Percentiles rank a stretch among this genome's conserved stretches.
phyloP scores from a whole-genome alignment of 2,888 invertebrate genomes.

The Colletes collaris region DNA sequence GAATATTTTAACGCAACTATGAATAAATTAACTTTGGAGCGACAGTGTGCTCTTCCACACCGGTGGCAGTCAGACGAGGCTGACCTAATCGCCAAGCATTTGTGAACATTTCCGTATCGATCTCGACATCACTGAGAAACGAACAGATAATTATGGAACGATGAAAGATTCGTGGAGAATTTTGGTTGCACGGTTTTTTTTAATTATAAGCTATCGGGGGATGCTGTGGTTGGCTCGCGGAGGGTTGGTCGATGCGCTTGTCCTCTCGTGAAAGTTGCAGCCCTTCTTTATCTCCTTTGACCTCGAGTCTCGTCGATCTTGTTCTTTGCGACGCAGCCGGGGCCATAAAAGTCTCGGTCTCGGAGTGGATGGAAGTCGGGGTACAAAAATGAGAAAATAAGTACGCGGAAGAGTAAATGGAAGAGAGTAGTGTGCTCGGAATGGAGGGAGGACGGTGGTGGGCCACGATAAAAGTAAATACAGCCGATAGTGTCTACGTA shows the following conservation, averaged over 20 bases:
- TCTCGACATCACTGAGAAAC: no score
- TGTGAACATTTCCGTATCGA: not conserved
- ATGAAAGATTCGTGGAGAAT: no score
- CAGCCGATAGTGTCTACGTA: slow-evolving; percentile 55
- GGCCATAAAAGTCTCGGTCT: slow-evolving; percentile 48
- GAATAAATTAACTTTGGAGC: slow-evolving; percentile 63
- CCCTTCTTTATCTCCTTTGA: slow-evolving; percentile 16
- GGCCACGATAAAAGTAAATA: slow-evolving; percentile 72
- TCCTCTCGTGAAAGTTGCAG: not conserved
- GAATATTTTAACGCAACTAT: slow-evolving; percentile 66
- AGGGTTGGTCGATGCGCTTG: not conserved
- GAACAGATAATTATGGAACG: no score
- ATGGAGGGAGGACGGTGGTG: slow-evolving; percentile 20
- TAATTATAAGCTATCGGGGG: no score
- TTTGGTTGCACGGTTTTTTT: no score
- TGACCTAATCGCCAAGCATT: slow-evolving; percentile 3
- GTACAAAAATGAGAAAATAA: slow-evolving; percentile 72
- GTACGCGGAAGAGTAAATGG: slow-evolving; percentile 59
- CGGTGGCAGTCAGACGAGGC: not conserved
- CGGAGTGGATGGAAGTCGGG: slow-evolving; percentile 33
- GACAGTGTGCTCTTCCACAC: slow-evolving; percentile 1
- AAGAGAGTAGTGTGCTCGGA: slow-evolving; percentile 22
- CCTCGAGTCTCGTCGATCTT: slow-evolving; percentile 15
- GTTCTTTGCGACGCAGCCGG: slow-evolving; percentile 12
- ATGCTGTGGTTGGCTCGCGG: no score